Evolutionary conservation across 2,888 invertebrate species (phyloP), one percentile per base, ranked within the genome.

Genomic region (Abrostola triplasia): DNA sequence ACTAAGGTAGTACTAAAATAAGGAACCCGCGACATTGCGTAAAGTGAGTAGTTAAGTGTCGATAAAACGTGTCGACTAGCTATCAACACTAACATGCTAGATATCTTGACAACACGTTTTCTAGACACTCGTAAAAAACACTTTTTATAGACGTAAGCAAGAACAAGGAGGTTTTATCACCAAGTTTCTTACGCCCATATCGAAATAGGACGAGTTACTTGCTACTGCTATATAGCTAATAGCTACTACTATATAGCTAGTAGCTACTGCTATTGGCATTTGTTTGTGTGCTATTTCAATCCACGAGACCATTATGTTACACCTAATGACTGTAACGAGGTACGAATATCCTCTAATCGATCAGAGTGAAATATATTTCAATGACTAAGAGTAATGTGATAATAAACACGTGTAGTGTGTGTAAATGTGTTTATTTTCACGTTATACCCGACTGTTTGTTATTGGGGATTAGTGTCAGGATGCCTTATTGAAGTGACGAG

Each of bases 241-340:
- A 41, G 44, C 37, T 47, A 63, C 47, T 44, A 13, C n/a, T 24
- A 12, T 74, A n/a, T n/a, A n/a, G n/a, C n/a, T 24, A 52, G 36
- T 48, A 41, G 44, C 37, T 47, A 63, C 47, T 44, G 24, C n/a
- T 24, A 12, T 74, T 57, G 24, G 52, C 62, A 62, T 56, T 51
- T 65, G 62, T 48, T 67, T 48, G 58, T 59, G 37, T 41, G 54
- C 47, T 79, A 76, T 77, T 64, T 77, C 77, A 63, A 66, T 79
- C 76, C 47, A 38, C 57, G 9, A 76, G 64, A 44, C 66, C 69
- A 59, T 77, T 76, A 65, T 48, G 54, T 55, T 60, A 8, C 10
- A 44, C 51, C 42, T 64, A 68, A 68, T 72, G 59, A 58, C 38
- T 50, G 10, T 63, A 70, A 78, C 50, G 56, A 62, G 65, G 35